Conservation (phyloP, 1,140 invertebrate species). For the Leguminivora glycinivorella region DNA sequence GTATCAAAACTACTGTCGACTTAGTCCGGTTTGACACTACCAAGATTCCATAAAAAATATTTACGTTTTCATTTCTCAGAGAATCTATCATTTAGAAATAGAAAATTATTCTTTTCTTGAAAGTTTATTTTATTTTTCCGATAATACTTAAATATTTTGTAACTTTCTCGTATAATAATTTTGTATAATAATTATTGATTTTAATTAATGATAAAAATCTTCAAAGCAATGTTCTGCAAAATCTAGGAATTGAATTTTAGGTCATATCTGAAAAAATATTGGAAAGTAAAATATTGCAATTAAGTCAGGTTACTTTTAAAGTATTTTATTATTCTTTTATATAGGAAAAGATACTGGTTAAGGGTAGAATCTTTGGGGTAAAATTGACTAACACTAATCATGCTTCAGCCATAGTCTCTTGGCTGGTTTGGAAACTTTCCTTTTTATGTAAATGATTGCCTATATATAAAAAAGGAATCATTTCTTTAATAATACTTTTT, state of each 20-base stretch:
- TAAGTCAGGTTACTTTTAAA: background rate
- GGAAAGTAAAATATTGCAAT: background rate
- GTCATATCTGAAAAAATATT: background rate
- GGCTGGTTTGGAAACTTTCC: background rate
- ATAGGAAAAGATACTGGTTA: background rate
- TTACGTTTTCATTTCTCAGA: background rate
- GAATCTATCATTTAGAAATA: background rate
- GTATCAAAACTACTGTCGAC: too few relatives aligned
- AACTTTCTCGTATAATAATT: too few relatives aligned
- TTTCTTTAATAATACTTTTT: too few relatives aligned
- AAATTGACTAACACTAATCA: background rate
- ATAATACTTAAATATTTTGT: too few relatives aligned
- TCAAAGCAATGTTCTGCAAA: background rate
- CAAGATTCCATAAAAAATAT: background rate
- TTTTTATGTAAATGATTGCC: background rate
- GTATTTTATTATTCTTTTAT: background rate
- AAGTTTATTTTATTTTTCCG: background rate
- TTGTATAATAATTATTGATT: too few relatives aligned
- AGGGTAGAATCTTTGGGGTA: background rate
- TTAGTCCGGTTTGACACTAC: too few relatives aligned
- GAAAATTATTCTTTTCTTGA: background rate
- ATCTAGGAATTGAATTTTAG: too few relatives aligned
- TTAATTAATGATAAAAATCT: background rate
- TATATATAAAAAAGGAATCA: background rate
- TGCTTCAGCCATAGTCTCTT: slow-evolving; percentile 2